Conservation (phyloP, 2,888 invertebrate genomes). For the Criorhina ranunculi region DNA sequence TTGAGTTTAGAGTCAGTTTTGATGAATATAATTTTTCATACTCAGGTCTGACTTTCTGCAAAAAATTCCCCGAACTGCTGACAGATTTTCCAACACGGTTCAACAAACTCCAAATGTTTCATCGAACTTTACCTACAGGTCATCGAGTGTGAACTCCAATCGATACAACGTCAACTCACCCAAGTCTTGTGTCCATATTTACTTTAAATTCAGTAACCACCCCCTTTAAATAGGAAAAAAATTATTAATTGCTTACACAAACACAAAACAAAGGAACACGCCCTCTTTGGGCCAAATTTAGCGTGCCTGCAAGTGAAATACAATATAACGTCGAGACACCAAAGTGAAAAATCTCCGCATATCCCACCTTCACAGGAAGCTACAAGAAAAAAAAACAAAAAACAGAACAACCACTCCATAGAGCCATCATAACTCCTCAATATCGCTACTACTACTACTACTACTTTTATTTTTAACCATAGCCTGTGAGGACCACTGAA, state of each 20-base stretch:
- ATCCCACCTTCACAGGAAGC: background rate
- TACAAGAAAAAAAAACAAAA: background rate
- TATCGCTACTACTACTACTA: conserved; percentile 27
- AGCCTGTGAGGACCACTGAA: conserved; percentile 15
- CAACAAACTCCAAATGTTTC: background rate
- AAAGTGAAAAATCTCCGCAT: conserved; percentile 37
- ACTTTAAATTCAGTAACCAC: background rate
- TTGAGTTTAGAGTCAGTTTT: too few species aligned
- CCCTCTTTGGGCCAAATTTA: conserved; percentile 51
- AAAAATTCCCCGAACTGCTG: too few species aligned
- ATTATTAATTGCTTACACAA: conserved; percentile 56
- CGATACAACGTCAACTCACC: background rate
- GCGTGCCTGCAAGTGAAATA: conserved; percentile 46
- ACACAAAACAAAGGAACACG: conserved; percentile 47
- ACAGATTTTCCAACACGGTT: background rate
- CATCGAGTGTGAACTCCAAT: conserved; percentile 1
- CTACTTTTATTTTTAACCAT: background rate
- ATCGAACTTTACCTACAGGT: background rate
- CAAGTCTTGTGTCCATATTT: conserved; percentile 12
- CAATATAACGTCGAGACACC: conserved; percentile 40
- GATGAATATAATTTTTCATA: too few species aligned
- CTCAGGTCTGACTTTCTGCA: too few species aligned
- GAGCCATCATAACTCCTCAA: conserved; percentile 61
- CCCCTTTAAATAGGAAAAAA: conserved; percentile 11
- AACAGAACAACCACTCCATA: conserved; percentile 17